A percentile compares a stretch with the other conserved stretches of the same genome.
phyloP scores from a whole-genome alignment of 2,113 vertebrate species.

The Ageneiosus marmoratus region DNA sequence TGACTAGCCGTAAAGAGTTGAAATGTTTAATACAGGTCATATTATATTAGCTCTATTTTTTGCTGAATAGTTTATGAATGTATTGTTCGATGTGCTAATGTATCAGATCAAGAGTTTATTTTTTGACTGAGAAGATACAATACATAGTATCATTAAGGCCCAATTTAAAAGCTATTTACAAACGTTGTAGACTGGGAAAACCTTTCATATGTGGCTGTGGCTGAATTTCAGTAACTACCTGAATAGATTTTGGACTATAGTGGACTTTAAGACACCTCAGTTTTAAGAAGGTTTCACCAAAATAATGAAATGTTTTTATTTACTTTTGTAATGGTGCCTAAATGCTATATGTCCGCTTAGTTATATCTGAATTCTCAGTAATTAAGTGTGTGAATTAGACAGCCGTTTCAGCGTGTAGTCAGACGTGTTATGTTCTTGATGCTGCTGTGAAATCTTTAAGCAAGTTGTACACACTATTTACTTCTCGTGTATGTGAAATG shows the following conservation, averaged over 20 bases:
- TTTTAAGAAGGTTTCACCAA: background rate
- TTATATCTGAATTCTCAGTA: background rate
- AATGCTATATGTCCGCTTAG: too few relatives aligned
- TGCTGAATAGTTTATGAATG: background rate
- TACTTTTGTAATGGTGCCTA: background rate
- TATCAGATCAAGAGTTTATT: background rate
- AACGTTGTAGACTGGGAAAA: background rate
- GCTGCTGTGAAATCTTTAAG: background rate
- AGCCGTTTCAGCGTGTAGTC: too few relatives aligned
- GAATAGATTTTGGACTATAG: background rate
- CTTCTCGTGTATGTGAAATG: background rate
- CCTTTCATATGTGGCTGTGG: background rate
- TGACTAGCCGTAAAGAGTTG: too few relatives aligned
- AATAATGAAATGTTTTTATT: background rate
- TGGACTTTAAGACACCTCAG: background rate
- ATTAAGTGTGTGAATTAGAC: background rate
- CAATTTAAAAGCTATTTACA: background rate
- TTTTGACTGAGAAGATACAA: background rate
- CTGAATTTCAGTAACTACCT: background rate
- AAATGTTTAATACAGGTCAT: background rate
- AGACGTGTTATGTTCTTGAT: background rate
- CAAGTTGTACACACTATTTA: too few relatives aligned
- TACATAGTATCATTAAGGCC: background rate
- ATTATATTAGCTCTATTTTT: background rate
- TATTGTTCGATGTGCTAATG: background rate